A percentile compares a stretch with the other conserved stretches of the same genome.
Evolutionary conservation across 2,113 vertebrate genomes (phyloP).

Genomic region (Nycticorax nycticorax): DNA sequence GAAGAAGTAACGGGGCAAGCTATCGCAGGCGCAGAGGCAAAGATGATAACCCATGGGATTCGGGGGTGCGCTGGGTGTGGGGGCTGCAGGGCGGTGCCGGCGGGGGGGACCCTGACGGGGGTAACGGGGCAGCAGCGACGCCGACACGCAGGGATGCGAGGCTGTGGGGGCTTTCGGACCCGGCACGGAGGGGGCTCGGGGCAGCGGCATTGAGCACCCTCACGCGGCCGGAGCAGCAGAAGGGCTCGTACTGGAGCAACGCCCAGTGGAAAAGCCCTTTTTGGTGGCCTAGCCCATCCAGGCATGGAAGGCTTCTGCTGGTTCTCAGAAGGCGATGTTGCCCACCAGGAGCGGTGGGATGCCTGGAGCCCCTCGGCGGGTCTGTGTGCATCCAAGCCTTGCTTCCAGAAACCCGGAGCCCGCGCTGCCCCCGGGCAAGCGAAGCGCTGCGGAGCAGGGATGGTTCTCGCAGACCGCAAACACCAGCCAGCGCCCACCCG

Average conservation of each 20-base stretch:
- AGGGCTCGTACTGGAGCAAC: background rate
- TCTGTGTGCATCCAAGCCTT: background rate
- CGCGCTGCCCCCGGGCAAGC: background rate
- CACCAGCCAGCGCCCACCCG: background rate
- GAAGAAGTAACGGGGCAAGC: background rate
- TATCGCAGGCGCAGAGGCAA: too few species aligned
- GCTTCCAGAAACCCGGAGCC: background rate
- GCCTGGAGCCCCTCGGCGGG: background rate
- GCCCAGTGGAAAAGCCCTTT: background rate
- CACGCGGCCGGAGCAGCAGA: background rate
- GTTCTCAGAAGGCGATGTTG: background rate
- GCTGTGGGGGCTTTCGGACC: background rate
- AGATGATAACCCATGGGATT: background rate
- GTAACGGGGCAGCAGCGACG: too few species aligned
- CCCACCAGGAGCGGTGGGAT: background rate
- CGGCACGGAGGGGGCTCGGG: background rate
- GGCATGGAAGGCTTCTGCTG: too few species aligned
- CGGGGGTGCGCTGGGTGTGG: background rate
- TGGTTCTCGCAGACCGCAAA: background rate
- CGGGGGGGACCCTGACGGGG: background rate
- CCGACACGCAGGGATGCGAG: background rate
- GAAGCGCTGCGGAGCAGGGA: background rate
- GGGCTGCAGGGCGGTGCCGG: background rate
- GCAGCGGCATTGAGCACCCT: background rate
- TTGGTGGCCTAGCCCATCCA: too few species aligned